Percentiles rank a stretch among this genome's conserved stretches.
Evolutionary conservation across 2,113 vertebrate species (phyloP).

Genomic region (Antennarius striatus): DNA sequence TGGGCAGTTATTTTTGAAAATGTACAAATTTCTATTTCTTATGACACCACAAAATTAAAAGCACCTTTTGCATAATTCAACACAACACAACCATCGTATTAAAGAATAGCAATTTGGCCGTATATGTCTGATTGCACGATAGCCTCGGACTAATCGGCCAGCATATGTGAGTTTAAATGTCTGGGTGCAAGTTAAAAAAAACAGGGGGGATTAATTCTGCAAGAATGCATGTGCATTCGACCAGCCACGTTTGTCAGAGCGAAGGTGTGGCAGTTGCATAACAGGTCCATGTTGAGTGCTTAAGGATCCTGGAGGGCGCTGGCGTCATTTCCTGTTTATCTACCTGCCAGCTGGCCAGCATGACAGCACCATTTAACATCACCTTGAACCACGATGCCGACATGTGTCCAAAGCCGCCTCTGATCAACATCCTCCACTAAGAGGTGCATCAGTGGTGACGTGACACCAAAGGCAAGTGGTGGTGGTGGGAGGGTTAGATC

Average conservation of each 20-base stretch:
- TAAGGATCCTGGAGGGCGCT: constrained; percentile 61
- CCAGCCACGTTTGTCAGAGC: constrained; percentile 39
- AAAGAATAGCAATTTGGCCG: too few relatives aligned
- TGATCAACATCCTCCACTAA: constrained; percentile 56
- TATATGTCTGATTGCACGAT: too few relatives aligned
- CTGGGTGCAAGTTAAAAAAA: too few relatives aligned
- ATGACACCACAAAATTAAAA: too few relatives aligned
- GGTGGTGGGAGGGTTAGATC: constrained; percentile 31
- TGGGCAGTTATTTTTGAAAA: too few relatives aligned
- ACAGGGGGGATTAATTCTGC: constrained; percentile 31
- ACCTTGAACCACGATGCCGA: constrained; percentile 47
- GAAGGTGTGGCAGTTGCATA: constrained; percentile 54
- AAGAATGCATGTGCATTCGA: constrained; percentile 7
- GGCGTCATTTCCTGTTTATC: constrained; percentile 67
- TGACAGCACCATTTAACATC: constrained; percentile 44
- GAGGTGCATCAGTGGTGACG: constrained; percentile 49
- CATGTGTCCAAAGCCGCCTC: constrained; percentile 56
- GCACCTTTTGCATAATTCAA: too few relatives aligned
- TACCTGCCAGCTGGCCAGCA: constrained; percentile 46
- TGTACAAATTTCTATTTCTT: too few relatives aligned
- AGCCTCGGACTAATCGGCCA: too few relatives aligned
- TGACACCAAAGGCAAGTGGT: constrained; percentile 27
- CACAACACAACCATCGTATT: too few relatives aligned
- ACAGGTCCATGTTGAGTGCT: constrained; percentile 63
- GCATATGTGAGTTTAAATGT: too few relatives aligned